Evolutionary conservation across 2,888 invertebrate species (phyloP).

Genomic region (Dinocampus coccinellae): DNA sequence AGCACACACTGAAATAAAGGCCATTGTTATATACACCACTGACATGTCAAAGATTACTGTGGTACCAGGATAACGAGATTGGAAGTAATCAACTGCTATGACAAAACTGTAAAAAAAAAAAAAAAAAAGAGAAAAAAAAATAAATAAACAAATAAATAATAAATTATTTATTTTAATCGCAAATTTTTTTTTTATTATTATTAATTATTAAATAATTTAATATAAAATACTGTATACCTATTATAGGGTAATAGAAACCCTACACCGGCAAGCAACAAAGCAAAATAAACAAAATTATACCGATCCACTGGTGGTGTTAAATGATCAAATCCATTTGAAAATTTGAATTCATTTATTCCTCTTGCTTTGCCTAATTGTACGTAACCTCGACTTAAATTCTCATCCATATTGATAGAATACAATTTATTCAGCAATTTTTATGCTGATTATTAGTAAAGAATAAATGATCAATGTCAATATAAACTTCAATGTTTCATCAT

Average conservation of each 20-base stretch:
- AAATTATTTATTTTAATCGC: too few species aligned
- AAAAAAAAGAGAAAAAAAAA: too few species aligned
- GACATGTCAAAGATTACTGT: constrained; percentile 95
- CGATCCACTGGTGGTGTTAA: constrained; percentile 79
- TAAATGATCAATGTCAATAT: too few species aligned
- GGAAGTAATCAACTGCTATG: constrained; percentile 94
- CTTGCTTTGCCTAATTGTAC: constrained; percentile 74
- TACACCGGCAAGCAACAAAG: constrained; percentile 86
- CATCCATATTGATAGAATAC: constrained; percentile 77
- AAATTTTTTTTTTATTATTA: too few species aligned
- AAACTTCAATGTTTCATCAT: neutral
- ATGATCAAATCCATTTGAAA: constrained; percentile 71
- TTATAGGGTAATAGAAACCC: constrained; percentile 94
- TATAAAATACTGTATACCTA: constrained; percentile 82
- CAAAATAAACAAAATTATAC: constrained; percentile 80
- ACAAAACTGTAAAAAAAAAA: constrained; percentile 93
- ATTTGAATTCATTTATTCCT: constrained; percentile 72
- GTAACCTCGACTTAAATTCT: constrained; percentile 77
- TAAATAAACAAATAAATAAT: too few species aligned
- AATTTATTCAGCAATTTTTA: too few species aligned
- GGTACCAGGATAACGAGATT: constrained; percentile 84
- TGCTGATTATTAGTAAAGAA: too few species aligned
- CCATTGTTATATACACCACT: constrained; percentile 90
- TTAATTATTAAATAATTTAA: too few species aligned
- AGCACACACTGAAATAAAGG: constrained; percentile 86